These are phyloP conservation scores for Dermatophagoides farinae DNA, from an alignment of 1,140 invertebrate genomes.

Conservation along the genomic window DNA sequence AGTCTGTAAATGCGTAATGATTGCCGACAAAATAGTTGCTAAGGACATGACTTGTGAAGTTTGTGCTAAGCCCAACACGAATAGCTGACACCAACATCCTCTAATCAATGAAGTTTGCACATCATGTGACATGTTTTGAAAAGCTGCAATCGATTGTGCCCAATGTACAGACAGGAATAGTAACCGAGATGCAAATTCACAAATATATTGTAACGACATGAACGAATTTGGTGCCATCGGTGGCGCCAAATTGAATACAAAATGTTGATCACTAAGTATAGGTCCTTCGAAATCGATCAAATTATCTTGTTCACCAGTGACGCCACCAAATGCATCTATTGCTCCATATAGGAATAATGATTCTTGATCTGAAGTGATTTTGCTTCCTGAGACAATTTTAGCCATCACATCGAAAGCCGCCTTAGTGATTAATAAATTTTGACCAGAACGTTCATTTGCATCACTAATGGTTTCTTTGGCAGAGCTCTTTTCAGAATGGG, in stretches of 20 bases:
- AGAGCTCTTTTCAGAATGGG: neutral
- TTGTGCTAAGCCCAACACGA: slow-evolving; percentile 73
- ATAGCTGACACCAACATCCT: slow-evolving; percentile 76
- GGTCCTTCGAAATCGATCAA: slow-evolving; percentile 33
- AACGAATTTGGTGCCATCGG: slow-evolving; percentile 50
- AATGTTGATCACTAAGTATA: slow-evolving; percentile 42
- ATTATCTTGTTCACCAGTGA: slow-evolving; percentile 26
- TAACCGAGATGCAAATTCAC: slow-evolving; percentile 68
- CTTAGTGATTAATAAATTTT: slow-evolving; percentile 37
- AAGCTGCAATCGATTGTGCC: slow-evolving; percentile 57
- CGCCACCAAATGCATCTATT: slow-evolving; percentile 7
- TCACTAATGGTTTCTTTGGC: neutral
- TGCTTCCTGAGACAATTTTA: slow-evolving; percentile 29
- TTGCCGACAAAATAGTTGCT: slow-evolving; percentile 48
- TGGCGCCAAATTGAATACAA: slow-evolving; percentile 54
- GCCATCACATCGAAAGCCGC: slow-evolving; percentile 49
- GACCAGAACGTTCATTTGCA: neutral
- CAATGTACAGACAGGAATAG: slow-evolving; percentile 73
- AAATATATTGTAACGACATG: slow-evolving; percentile 69
- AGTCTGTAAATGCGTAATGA: slow-evolving; percentile 41
- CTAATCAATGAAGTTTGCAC: slow-evolving; percentile 59
- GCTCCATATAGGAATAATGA: slow-evolving; percentile 9
- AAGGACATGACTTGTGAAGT: slow-evolving; percentile 57
- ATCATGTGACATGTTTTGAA: slow-evolving; percentile 53
- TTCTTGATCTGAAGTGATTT: slow-evolving; percentile 3